Evolutionary conservation across 2,113 vertebrate genomes (phyloP).

Genomic region (Paradoxurus hermaphroditus): DNA sequence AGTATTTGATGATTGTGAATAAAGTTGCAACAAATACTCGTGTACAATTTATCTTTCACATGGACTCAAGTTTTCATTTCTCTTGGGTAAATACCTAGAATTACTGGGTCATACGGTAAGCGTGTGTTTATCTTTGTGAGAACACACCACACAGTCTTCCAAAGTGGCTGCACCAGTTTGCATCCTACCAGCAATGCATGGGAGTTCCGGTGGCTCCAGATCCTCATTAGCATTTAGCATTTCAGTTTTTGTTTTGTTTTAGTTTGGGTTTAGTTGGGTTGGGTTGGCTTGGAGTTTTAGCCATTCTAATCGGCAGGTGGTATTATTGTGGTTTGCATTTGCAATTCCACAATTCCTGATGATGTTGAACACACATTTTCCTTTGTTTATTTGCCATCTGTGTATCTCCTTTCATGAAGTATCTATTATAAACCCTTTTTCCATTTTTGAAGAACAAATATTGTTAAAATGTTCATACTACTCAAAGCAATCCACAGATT

Average conservation of each 20-base stretch:
- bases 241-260: background rate
- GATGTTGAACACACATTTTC: background rate
- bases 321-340: background rate
- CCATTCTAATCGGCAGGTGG: background rate
- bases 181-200: background rate
- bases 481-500: too few species aligned
- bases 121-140: background rate
- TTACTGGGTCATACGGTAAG: background rate
- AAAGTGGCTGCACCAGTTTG: background rate
- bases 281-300: background rate
- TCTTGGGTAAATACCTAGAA: background rate
- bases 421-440: too few species aligned
- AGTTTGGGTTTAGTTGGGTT: background rate
- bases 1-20: background rate
- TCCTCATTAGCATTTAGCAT: background rate
- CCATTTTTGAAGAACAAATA: too few species aligned
- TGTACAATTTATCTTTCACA: too few species aligned
- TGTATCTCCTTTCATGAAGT: too few species aligned
- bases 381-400: too few species aligned
- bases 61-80: background rate
- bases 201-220: background rate
- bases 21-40: background rate
- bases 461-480: too few species aligned
- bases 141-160: background rate
- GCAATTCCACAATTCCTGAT: background rate